Evolutionary conservation across 2,888 invertebrate species (phyloP).

Genomic region (Hesperia comma): DNA sequence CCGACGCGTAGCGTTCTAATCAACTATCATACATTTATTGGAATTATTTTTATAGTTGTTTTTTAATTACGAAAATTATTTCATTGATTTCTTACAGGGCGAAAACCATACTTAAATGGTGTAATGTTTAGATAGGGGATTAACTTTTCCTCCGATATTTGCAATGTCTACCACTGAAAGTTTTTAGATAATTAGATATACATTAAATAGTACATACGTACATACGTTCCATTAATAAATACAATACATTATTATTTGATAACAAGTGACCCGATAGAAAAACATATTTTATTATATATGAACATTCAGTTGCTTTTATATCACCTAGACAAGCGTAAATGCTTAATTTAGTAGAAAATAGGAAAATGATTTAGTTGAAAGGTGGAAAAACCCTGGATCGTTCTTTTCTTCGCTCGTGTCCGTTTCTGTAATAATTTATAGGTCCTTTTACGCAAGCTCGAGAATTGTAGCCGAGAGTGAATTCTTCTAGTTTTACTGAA

Average conservation of each 20-base stretch:
- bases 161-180: too few species aligned
- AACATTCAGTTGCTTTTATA: background rate
- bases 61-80: background rate
- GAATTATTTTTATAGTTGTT: background rate
- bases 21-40: slow-evolving; percentile 10
- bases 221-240: too few species aligned
- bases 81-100: too few species aligned
- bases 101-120: too few species aligned
- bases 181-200: too few species aligned
- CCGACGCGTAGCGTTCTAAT: slow-evolving; percentile 1
- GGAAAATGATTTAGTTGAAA: slow-evolving; percentile 22
- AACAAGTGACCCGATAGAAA: too few species aligned
- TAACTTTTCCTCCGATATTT: too few species aligned
- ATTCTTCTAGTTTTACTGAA: background rate
- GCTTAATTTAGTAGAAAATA: slow-evolving; percentile 14
- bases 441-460: slow-evolving; percentile 1
- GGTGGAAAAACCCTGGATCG: slow-evolving; percentile 17
- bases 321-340: slow-evolving; percentile 3
- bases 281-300: too few species aligned
- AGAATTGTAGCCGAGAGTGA: slow-evolving; percentile 2
- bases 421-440: slow-evolving; percentile 17
- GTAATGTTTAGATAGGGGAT: too few species aligned
- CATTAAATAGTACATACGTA: too few species aligned
- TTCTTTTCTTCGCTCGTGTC: slow-evolving; percentile 21
- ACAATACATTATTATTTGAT: too few species aligned